These are phyloP conservation scores for Nasonovia ribisnigri DNA, from an alignment of 2,888 invertebrate species.

Conservation along the genomic window DNA sequence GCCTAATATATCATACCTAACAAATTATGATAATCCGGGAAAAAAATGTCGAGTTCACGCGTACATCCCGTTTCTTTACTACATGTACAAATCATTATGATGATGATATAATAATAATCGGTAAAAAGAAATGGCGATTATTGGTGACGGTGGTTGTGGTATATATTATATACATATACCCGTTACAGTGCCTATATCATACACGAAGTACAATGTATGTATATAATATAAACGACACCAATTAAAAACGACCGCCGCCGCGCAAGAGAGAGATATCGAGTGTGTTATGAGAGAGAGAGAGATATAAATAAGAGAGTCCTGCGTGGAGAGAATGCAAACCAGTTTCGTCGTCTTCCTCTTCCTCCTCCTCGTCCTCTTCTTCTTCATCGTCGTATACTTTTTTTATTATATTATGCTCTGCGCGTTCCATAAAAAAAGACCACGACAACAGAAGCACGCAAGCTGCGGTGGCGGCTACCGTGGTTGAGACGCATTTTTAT, in stretches of 20 bases:
- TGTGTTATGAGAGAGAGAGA: neutral
- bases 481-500: constrained; percentile 3
- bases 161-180: neutral
- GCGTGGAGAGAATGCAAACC: constrained; percentile 55
- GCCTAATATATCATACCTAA: neutral
- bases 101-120: neutral
- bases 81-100: neutral
- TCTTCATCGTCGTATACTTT: neutral
- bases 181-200: neutral
- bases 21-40: constrained; percentile 16
- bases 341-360: constrained; percentile 59
- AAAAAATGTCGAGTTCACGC: neutral
- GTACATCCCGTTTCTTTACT: neutral
- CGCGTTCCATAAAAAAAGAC: neutral
- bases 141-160: neutral
- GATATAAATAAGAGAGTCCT: neutral
- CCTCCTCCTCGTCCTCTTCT: constrained; percentile 42
- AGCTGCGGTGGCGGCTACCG: constrained; percentile 25
- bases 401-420: neutral
- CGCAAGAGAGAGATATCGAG: neutral
- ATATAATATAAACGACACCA: constrained; percentile 40
- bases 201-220: neutral
- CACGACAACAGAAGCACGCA: neutral
- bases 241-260: constrained; percentile 55
- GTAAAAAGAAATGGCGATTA: constrained; percentile 24